Conservation (phyloP, 2,888 invertebrate species). For the Cephus pulcher region DNA sequence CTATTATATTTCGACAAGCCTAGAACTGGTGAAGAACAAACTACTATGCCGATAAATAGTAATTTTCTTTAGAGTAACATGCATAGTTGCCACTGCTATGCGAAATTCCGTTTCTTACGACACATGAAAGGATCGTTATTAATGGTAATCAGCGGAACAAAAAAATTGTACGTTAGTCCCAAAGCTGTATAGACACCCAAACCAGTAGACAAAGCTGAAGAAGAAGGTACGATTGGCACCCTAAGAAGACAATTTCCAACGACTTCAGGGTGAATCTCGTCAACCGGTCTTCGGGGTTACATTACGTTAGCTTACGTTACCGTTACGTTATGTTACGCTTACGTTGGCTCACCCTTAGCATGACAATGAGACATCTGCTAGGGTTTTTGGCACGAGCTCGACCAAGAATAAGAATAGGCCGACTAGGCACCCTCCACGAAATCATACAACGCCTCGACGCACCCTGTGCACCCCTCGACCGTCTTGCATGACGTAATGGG, state of each 20-base stretch:
- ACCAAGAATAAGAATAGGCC: constrained; percentile 17
- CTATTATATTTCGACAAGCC: background rate
- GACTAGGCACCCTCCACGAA: constrained; percentile 46
- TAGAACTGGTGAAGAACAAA: background rate
- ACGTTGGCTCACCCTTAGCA: constrained; percentile 49
- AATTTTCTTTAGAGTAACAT: too few species aligned
- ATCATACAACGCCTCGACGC: constrained; percentile 27
- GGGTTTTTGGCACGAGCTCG: constrained; percentile 50
- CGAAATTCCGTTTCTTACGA: background rate
- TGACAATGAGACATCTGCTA: constrained; percentile 63
- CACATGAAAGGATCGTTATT: background rate
- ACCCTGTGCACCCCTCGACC: constrained; percentile 26
- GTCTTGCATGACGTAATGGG: constrained; percentile 44
- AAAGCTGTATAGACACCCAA: background rate
- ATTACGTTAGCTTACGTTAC: constrained; percentile 1
- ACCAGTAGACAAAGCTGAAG: background rate
- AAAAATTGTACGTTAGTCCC: background rate
- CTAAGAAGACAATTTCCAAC: background rate
- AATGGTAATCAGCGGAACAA: background rate
- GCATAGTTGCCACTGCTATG: background rate
- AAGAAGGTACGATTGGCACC: background rate
- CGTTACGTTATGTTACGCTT: constrained; percentile 4
- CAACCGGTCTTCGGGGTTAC: background rate
- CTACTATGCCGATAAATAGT: too few species aligned
- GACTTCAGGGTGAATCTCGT: background rate